Percentiles rank a stretch among this genome's conserved stretches.
These are phyloP conservation scores for Hydropsyche betteni DNA, from an alignment of 2,888 invertebrate species.

Conservation along the genomic window DNA sequence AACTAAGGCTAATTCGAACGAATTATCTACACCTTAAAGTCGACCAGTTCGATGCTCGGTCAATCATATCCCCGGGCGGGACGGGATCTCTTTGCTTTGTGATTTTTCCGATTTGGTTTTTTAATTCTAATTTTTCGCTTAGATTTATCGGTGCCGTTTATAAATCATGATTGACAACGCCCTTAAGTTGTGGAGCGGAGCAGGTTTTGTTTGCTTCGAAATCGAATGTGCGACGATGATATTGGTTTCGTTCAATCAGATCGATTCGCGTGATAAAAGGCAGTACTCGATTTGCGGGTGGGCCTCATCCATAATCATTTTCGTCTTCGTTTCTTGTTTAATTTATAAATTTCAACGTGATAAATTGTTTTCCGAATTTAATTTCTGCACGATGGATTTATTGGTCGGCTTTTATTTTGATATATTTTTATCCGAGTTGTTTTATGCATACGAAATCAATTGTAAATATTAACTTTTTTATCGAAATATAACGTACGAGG, in stretches of 20 bases:
- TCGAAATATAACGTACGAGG: neutral
- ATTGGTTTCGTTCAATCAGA: neutral
- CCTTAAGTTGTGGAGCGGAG: neutral
- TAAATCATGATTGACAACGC: constrained; percentile 27
- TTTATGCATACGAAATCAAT: constrained; percentile 15
- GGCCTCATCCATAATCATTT: constrained; percentile 15
- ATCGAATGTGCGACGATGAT: constrained; percentile 1
- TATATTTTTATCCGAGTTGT: neutral
- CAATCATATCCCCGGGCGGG: constrained; percentile 14
- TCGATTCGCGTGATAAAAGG: constrained; percentile 20
- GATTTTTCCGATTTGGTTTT: constrained; percentile 1
- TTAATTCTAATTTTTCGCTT: neutral
- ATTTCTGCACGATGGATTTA: neutral
- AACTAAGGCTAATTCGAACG: neutral
- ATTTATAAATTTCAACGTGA: neutral
- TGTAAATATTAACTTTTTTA: neutral
- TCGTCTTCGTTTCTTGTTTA: constrained; percentile 3
- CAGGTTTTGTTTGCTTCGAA: neutral
- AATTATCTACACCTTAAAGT: neutral
- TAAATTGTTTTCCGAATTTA: neutral
- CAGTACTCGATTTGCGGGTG: constrained; percentile 3
- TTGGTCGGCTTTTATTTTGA: too few species aligned
- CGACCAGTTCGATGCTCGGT: constrained; percentile 6
- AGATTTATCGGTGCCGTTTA: neutral
- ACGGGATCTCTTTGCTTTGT: neutral